These are phyloP conservation scores for Ancistrus triradiatus DNA, from an alignment of 2,113 vertebrate genomes.

Conservation along the genomic window DNA sequence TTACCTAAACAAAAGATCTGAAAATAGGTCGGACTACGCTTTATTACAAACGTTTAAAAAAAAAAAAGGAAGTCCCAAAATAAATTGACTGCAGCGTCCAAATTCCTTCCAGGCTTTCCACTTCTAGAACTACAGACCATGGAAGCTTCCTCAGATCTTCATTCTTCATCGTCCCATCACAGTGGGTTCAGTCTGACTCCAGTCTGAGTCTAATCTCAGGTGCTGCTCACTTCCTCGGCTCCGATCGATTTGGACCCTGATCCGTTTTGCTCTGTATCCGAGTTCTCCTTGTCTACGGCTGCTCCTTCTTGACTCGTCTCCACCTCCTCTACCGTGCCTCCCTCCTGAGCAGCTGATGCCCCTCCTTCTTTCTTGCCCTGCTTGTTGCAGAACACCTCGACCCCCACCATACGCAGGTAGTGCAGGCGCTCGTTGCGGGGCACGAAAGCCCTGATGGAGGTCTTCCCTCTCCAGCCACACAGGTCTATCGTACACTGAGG, in stretches of 20 bases:
- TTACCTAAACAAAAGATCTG: too few species aligned
- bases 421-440: constrained; percentile 91
- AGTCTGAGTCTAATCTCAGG: too few species aligned
- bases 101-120: too few species aligned
- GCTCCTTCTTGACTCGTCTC: constrained; percentile 34
- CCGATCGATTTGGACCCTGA: constrained; percentile 36
- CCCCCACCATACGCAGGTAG: constrained; percentile 93
- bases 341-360: not conserved
- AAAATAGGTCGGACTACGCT: too few species aligned
- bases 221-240: constrained; percentile 33
- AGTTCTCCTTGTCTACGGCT: constrained; percentile 1
- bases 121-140: too few species aligned
- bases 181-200: too few species aligned
- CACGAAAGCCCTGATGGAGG: constrained; percentile 92
- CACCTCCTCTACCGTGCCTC: constrained; percentile 15
- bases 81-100: too few species aligned
- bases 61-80: too few species aligned
- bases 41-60: too few species aligned
- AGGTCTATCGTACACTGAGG: constrained; percentile 91
- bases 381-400: constrained; percentile 82
- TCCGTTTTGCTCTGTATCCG: constrained; percentile 46
- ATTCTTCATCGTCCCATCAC: too few species aligned
- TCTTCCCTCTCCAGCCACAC: constrained; percentile 95
- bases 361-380: constrained; percentile 70
- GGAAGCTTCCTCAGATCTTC: too few species aligned